These are phyloP conservation scores for Sylvilagus floridanus DNA, from an alignment of 2,797 vertebrate genomes.

Conservation along the genomic window DNA sequence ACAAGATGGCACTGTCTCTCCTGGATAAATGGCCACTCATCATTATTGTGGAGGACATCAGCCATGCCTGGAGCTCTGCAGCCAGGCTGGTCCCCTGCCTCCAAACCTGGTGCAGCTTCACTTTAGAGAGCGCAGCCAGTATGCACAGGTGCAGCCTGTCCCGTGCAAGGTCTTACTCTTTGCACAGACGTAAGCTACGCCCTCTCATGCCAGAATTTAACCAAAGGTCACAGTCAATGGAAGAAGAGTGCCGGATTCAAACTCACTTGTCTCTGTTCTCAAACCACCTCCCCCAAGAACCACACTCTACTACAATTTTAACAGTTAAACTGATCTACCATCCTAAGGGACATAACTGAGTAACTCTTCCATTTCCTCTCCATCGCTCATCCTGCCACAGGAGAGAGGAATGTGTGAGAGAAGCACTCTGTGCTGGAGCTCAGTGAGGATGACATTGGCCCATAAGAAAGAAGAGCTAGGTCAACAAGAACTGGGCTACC, in stretches of 20 bases:
- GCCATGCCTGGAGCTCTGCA: not conserved
- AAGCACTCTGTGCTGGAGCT: not conserved
- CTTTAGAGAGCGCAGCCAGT: rapidly evolving
- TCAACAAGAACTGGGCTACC: not conserved
- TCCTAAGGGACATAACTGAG: not conserved
- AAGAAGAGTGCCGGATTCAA: not conserved
- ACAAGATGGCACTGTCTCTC: not conserved
- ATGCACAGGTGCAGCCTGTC: not conserved
- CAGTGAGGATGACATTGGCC: not conserved
- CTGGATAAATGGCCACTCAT: not conserved
- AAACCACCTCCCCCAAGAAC: not conserved
- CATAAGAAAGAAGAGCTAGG: not conserved
- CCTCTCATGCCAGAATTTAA: not conserved
- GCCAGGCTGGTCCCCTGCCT: not conserved
- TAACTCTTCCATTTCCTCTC: slow-evolving; percentile 33
- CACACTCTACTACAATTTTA: not conserved
- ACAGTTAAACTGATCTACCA: not conserved
- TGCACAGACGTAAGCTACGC: rapidly evolving
- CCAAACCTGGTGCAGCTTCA: not conserved
- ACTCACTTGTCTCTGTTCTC: not conserved
- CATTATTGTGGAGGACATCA: not conserved
- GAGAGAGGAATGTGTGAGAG: not conserved
- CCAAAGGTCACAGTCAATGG: not conserved
- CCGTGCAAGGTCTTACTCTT: not conserved
- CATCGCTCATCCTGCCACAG: not conserved